These are phyloP conservation scores for Struthidea cinerea DNA, from an alignment of 2,113 vertebrate genomes.

Conservation along the genomic window DNA sequence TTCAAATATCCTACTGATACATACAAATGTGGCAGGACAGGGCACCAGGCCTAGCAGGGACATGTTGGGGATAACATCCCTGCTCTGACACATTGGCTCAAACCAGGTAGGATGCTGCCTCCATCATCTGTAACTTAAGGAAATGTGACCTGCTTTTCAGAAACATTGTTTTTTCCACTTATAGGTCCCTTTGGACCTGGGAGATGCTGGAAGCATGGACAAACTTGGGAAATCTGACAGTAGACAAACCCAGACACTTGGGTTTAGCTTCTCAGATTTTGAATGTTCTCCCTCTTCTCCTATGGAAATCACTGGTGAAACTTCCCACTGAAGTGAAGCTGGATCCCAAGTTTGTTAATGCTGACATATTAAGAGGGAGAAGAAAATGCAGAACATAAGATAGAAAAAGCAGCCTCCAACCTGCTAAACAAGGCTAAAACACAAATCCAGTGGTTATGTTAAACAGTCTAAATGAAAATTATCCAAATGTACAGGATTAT, in stretches of 20 bases:
- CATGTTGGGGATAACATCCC: not conserved
- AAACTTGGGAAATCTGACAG: not conserved
- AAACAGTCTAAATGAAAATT: constrained; percentile 38
- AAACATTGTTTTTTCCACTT: not conserved
- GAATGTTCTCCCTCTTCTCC: not conserved
- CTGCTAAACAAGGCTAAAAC: constrained; percentile 28
- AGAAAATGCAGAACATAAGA: not conserved
- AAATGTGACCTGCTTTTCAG: not conserved
- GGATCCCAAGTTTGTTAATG: not conserved
- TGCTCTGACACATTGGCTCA: not conserved
- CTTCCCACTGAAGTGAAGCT: not conserved
- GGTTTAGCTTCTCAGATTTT: not conserved
- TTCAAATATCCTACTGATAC: not conserved
- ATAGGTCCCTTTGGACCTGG: not conserved
- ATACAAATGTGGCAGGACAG: not conserved
- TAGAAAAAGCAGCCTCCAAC: constrained; percentile 6
- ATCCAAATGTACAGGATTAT: constrained; percentile 37
- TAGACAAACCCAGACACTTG: not conserved
- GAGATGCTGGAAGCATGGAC: not conserved
- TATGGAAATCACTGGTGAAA: not conserved
- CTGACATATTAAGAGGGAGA: not conserved
- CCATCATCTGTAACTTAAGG: not conserved
- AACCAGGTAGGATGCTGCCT: not conserved
- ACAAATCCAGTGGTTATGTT: constrained; percentile 55
- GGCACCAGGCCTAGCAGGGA: not conserved